These are phyloP conservation scores for Perccottus glenii DNA, from an alignment of 2,113 vertebrate genomes.

Conservation along the genomic window DNA sequence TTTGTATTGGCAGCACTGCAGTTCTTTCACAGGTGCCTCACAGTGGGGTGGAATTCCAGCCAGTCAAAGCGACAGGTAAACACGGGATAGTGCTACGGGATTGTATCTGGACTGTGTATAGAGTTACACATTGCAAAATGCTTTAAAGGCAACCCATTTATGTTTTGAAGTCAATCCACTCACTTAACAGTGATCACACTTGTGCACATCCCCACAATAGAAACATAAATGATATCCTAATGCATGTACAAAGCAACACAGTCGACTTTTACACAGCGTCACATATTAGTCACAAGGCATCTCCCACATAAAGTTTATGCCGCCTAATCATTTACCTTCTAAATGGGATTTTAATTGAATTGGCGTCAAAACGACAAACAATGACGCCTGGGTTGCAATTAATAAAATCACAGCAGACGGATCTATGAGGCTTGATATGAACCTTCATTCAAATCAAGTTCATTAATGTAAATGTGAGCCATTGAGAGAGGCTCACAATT, in stretches of 20 bases:
- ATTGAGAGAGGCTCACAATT: slow-evolving; percentile 89
- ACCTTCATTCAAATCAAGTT: slow-evolving; percentile 96
- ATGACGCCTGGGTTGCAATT: slow-evolving; percentile 98
- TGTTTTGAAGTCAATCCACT: slow-evolving; percentile 59
- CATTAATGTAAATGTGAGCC: slow-evolving; percentile 98
- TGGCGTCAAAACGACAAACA: slow-evolving; percentile 97
- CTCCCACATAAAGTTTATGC: slow-evolving; percentile 77
- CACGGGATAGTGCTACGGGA: background rate
- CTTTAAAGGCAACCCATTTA: slow-evolving; percentile 66
- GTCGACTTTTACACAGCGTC: slow-evolving; percentile 48
- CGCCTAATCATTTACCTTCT: slow-evolving; percentile 88
- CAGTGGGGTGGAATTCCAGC: slow-evolving; percentile 19
- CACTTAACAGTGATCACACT: slow-evolving; percentile 32
- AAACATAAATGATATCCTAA: slow-evolving; percentile 1
- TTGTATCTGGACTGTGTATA: slow-evolving; percentile 39
- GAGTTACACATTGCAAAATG: slow-evolving; percentile 67
- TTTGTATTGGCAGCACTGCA: slow-evolving; percentile 51
- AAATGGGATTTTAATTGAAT: slow-evolving; percentile 97
- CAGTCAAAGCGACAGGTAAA: background rate
- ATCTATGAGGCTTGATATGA: slow-evolving; percentile 99
- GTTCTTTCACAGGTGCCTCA: slow-evolving; percentile 55
- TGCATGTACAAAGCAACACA: slow-evolving; percentile 18
- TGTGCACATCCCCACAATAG: background rate
- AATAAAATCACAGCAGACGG: slow-evolving; percentile 97
- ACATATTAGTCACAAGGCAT: slow-evolving; percentile 75